These are phyloP conservation scores for Lithophane socia DNA, from an alignment of 2,888 invertebrate species.

Conservation along the genomic window DNA sequence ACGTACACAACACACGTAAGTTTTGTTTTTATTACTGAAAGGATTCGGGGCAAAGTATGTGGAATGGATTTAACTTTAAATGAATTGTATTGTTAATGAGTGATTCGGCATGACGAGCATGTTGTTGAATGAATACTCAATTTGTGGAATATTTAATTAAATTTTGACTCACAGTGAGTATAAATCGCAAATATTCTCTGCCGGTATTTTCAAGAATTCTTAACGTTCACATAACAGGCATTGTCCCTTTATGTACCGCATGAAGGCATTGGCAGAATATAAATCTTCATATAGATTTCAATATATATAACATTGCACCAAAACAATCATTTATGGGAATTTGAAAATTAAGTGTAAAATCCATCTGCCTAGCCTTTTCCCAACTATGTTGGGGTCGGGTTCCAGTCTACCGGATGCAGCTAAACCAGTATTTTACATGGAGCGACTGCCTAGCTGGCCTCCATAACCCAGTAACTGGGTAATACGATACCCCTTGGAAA, in stretches of 20 bases:
- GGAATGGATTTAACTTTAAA: conserved; percentile 67
- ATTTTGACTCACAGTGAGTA: conserved; percentile 26
- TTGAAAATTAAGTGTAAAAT: too few relatives aligned
- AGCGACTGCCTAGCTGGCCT: too few relatives aligned
- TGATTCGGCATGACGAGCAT: conserved; percentile 58
- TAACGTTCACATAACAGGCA: neutral
- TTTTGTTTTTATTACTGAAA: conserved; percentile 60
- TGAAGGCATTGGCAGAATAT: neutral
- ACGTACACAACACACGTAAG: conserved; percentile 55
- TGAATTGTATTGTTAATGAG: conserved; percentile 69
- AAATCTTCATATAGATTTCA: neutral
- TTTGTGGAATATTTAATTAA: conserved; percentile 43
- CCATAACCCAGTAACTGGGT: too few relatives aligned
- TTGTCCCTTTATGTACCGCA: neutral
- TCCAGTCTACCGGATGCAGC: too few relatives aligned
- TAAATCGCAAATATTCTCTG: conserved; percentile 10
- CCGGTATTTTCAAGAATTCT: neutral
- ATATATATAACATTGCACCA: neutral
- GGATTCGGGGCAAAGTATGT: conserved; percentile 62
- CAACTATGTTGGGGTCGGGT: too few relatives aligned
- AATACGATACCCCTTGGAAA: too few relatives aligned
- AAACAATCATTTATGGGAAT: neutral
- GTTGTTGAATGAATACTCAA: conserved; percentile 38
- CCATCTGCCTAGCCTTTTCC: too few relatives aligned
- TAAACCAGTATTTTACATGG: too few relatives aligned